Conservation (phyloP, 2,113 vertebrate species). For the Thalassarche chlororhynchos region DNA sequence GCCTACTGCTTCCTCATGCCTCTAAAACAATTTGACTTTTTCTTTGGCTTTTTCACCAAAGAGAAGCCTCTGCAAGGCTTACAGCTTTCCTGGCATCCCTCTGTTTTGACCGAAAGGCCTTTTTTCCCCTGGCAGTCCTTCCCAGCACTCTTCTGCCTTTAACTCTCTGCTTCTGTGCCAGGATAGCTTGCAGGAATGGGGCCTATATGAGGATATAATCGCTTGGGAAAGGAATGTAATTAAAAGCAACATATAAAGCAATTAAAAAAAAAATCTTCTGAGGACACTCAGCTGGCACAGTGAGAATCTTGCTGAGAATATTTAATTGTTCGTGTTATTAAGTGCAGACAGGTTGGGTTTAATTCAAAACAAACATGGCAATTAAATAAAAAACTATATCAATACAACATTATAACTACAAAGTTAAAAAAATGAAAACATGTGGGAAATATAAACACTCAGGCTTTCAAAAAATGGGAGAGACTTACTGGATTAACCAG, state of each 20-base stretch:
- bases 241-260: conserved; percentile 55
- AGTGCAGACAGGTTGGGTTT: conserved; percentile 48
- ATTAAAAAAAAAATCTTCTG: conserved; percentile 26
- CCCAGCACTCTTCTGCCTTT: conserved; percentile 2
- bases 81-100: not conserved
- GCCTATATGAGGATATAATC: conserved; percentile 41
- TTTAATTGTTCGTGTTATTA: conserved; percentile 59
- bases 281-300: conserved; percentile 17
- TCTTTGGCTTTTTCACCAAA: not conserved
- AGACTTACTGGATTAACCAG: not conserved
- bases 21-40: not conserved
- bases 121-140: not conserved
- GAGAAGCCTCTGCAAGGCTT: not conserved
- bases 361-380: conserved; percentile 47
- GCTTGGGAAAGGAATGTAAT: conserved; percentile 66
- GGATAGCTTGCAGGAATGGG: conserved; percentile 47
- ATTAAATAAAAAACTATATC: conserved; percentile 13
- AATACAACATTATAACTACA: not conserved
- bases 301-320: conserved; percentile 41
- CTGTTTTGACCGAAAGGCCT: conserved; percentile 9
- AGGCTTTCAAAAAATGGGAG: not conserved
- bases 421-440: not conserved
- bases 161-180: conserved; percentile 37
- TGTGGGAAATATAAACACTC: not conserved
- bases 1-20: not conserved